Evolutionary conservation across 2,888 invertebrate genomes (phyloP), one percentile per base, ranked within the genome.

Genomic region (Ophion costatus): DNA sequence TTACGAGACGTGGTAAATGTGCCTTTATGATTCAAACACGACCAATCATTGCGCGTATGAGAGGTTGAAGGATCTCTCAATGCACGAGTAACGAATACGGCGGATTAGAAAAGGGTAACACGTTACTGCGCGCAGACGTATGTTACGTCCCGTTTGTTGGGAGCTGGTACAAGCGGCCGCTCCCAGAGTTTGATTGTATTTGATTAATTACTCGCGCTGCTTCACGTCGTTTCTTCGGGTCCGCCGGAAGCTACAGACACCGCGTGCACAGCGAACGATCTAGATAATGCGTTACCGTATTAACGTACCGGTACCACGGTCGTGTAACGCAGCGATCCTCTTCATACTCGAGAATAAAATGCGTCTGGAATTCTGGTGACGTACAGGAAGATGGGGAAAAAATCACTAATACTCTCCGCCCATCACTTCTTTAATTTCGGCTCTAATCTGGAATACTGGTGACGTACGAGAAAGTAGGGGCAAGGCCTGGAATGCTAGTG

Each of bases 101-200:
- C 89, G 89, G 89, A 89, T 91, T 66, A 24, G 76, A 45, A 61
- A 80, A 76, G 33, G 59, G 59, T 51, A 51, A 51, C 51, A 70
- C 24, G 73, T 45, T 6, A 42, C 14, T 3, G 64, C 75, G 67
- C 66, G 22, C 64, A 64, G 61, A 71, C 89, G 84, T 78, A 76
- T 66, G 88, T 88, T 75, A 83, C 89, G 86, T 88, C 88, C 81
- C 80, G 84, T 83, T 81, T 88, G 92, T 93, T 93, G 93, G 91
- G 93, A 93, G 93, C 92, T 89, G 87, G 88, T 85, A 87, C 79
- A 82, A 89, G 86, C 80, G 86, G 87, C 86, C 89, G 91, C 93
- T 93, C 93, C 92, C 93, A 93, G 91, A 91, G 90, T 93, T 93
- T 93, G 93, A 93, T 93, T 93, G 93, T 93, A 92, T 92, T 91